phyloP scores from a whole-genome alignment of 1,140 invertebrate species.

The Trypoxylus dichotomus region DNA sequence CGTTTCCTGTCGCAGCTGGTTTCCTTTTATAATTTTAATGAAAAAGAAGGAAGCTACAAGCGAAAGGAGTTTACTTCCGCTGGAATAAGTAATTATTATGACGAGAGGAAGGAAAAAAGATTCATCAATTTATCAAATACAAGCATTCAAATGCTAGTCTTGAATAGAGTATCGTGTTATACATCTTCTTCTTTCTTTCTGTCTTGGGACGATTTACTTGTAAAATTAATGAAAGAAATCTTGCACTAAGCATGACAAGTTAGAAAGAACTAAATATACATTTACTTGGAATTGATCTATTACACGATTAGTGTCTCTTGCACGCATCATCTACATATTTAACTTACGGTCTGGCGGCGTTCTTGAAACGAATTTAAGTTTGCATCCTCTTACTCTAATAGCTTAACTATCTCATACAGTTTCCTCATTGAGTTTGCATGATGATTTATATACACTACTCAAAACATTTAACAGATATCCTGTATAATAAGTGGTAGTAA shows the following conservation, averaged over 20 bases:
- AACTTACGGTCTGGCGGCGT: not conserved
- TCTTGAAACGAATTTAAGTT: not conserved
- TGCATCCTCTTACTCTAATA: not conserved
- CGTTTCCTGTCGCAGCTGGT: slow-evolving; percentile 3
- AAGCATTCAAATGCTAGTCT: not conserved
- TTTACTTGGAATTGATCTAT: not conserved
- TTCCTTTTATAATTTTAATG: slow-evolving; percentile 8
- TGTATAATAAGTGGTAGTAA: too few relatives aligned
- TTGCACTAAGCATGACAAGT: too few relatives aligned
- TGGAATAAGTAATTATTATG: slow-evolving; percentile 4
- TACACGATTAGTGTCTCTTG: not conserved
- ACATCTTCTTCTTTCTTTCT: not conserved
- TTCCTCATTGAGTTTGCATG: not conserved
- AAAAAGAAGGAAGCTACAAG: slow-evolving; percentile 1
- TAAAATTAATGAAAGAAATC: too few relatives aligned
- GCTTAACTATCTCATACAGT: not conserved
- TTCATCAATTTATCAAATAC: slow-evolving; percentile 7
- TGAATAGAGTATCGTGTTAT: not conserved
- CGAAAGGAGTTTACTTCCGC: not conserved
- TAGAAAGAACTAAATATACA: too few relatives aligned
- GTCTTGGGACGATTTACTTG: not conserved
- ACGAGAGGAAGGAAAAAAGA: not conserved
- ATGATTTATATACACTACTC: too few relatives aligned
- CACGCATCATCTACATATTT: not conserved
- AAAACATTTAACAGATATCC: too few relatives aligned